phyloP scores from a whole-genome alignment of 2,888 invertebrate genomes.

The Leptodirus hochenwartii region DNA sequence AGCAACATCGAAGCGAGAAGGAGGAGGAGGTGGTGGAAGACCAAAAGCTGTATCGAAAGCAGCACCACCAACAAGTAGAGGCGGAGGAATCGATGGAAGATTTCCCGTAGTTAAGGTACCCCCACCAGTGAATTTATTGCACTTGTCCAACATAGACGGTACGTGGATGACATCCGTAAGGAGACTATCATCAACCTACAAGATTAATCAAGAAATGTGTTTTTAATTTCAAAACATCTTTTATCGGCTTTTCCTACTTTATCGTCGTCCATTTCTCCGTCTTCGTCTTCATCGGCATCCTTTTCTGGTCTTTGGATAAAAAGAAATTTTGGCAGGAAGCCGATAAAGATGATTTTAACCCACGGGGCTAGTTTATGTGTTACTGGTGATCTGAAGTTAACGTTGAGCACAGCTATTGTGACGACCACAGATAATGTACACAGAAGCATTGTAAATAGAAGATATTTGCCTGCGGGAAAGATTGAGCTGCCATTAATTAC shows the following conservation, averaged over 20 bases:
- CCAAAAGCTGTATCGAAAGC: too few relatives aligned
- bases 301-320: conserved; percentile 79
- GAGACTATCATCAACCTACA: conserved; percentile 38
- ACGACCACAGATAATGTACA: conserved; percentile 85
- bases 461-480: too few relatives aligned
- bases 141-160: conserved; percentile 43
- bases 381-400: conserved; percentile 82
- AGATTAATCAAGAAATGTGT: too few relatives aligned
- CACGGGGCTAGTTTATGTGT: conserved; percentile 86
- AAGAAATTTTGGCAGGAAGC: conserved; percentile 68
- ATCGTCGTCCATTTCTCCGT: conserved; percentile 10
- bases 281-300: conserved; percentile 42
- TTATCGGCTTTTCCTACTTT: too few relatives aligned
- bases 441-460: conserved; percentile 87
- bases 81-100: conserved; percentile 29
- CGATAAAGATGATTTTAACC: conserved; percentile 74
- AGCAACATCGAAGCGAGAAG: conserved; percentile 42
- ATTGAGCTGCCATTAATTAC: too few relatives aligned
- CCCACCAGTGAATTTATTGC: conserved; percentile 35
- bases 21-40: conserved; percentile 28
- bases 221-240: too few relatives aligned
- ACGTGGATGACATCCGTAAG: conserved; percentile 64
- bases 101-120: conserved; percentile 46
- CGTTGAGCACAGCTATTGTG: conserved; percentile 84
- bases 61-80: too few relatives aligned